Evolutionary conservation across 1,140 invertebrate genomes (phyloP), one percentile per base, ranked within the genome.

Genomic region (Ceratina japonica): DNA sequence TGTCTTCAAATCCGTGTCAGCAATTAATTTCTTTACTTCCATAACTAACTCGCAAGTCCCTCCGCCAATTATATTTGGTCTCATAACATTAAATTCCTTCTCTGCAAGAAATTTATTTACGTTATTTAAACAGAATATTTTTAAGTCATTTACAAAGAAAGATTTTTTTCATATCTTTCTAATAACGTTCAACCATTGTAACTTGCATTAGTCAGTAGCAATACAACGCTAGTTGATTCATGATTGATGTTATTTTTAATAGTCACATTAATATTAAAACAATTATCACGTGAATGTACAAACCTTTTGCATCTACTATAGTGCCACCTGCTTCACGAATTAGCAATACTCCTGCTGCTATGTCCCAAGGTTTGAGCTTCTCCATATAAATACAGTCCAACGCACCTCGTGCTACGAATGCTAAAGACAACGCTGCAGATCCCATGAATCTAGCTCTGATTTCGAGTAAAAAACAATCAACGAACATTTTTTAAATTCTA

Each of bases 321-420:
- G 90, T 87, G 15, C 96, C 97, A n/a, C 97, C 97, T 61, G 97
- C 96, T 93, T 97, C 97, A 75, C 90, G 89, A 8, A 97, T 89
- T 52, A 97, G 95, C 20, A 97, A 87, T 52, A 92, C 92, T 20
- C 94, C 96, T 27, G 95, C 95, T 31, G 95, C 95, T 18, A 95
- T 93, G 87, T 96, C 95, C 96, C 95, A 97, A 10, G 93, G 89
- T 64, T 95, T 92, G 16, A 96, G 87, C 56, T 93, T 92, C 80
- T 95, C 95, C 81, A 96, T 94, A 58, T 95, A 94, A 87, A 95
- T 96, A 16, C 92, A 93, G 90, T 97, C 96, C 37, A 94, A 91
- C 84, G 91, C 89, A 2, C 96, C 97, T 72, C 89, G 93, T 1
- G 97, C 96, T 15, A 97, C 93, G 73, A 94, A 94, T 76, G 95